Conservation (phyloP, 2,113 vertebrate genomes). For the Thunnus maccoyii region DNA sequence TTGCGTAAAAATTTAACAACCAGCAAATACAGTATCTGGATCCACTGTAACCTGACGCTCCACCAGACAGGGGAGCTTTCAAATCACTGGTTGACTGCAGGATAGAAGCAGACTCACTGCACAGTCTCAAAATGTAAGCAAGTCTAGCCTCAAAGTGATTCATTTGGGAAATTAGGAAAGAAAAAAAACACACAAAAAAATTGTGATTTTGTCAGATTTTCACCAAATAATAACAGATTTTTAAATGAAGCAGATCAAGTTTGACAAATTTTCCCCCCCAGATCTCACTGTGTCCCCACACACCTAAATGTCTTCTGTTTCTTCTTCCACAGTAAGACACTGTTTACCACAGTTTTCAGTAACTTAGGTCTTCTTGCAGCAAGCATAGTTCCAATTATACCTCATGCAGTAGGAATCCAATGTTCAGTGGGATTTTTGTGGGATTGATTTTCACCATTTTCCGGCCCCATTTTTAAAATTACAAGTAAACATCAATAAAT, state of each 20-base stretch:
- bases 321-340: background rate
- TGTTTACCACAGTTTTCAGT: background rate
- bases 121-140: background rate
- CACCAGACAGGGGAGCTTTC: slow-evolving; percentile 4
- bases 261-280: too few relatives aligned
- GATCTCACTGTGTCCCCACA: background rate
- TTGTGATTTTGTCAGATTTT: too few relatives aligned
- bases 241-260: too few relatives aligned
- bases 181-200: background rate
- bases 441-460: too few relatives aligned
- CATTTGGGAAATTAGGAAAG: background rate
- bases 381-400: background rate
- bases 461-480: background rate
- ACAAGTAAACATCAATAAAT: background rate
- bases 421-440: too few relatives aligned
- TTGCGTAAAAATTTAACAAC: too few relatives aligned
- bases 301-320: background rate
- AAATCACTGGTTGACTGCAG: background rate
- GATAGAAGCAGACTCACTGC: background rate
- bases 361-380: too few relatives aligned
- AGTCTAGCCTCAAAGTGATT: background rate
- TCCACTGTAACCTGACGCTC: slow-evolving; percentile 6
- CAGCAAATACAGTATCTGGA: slow-evolving; percentile 11
- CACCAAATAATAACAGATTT: too few relatives aligned
- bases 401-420: too few relatives aligned